Evolutionary conservation across 2,888 invertebrate species (phyloP), one percentile per base, ranked within the genome.

Genomic region (Chloroclysta siterata): DNA sequence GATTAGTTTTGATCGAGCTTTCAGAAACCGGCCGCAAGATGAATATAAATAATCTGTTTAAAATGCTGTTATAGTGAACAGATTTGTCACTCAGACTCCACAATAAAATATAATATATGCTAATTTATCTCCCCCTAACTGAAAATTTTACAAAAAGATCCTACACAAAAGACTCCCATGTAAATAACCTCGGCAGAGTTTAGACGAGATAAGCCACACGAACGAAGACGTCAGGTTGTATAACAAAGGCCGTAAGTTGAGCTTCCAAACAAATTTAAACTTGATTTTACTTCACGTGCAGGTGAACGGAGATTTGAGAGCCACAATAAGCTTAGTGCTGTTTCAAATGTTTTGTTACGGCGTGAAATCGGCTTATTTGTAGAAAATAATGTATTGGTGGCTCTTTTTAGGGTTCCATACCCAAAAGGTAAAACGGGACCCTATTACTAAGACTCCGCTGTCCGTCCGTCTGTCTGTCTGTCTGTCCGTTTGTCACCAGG

Each of bases 221-320:
- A 82, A 83, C 79, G 36, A 39, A 77, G 77, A 64, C 75, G 77
- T 63, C 74, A 76, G 79, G 81, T 83, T 82, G 79, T 72, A 77
- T 78, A 77, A 79, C 80, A 78, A 79, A 80, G 77, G 41, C 60
- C 33, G 48, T 70, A 67, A 78, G 73, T 76, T 72, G 63, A 64
- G 51, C 68, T 61, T 68, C 70, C 72, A 77, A 78, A 78, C 81
- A 75, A 81, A 33, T 39, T 39, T 39, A 39, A 55, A 76, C 74
- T 77, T 75, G 41, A 39, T 22, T 60, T 55, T 51, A 46, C 53
- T 62, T 63, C 50, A 51, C 65, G 51, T 42, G 53, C 46, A 60
- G 60, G 58, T 68, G 51, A 52, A 54, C 28, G 48, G 22, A 33
- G 33, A 22, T 52, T 48, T 57, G 41, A 39, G 36, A 29, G 14